phyloP scores from a whole-genome alignment of 1,140 invertebrate species.

The Anoplolepis gracilipes region DNA sequence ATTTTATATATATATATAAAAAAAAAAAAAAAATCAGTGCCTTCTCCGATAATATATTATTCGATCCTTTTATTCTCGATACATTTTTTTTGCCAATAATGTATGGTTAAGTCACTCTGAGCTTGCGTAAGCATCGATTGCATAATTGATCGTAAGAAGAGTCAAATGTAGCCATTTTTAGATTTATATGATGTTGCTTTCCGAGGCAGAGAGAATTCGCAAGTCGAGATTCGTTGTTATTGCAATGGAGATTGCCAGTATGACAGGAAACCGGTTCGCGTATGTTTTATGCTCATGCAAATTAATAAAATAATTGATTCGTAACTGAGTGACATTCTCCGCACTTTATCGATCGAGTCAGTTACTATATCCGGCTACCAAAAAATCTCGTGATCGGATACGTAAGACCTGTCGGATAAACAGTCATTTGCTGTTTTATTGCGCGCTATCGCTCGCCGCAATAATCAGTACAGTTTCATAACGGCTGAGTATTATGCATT shows the following conservation, averaged over 20 bases:
- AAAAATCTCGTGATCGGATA: conserved; percentile 6
- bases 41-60: not conserved
- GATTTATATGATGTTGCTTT: not conserved
- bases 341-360: not conserved
- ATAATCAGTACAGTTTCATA: conserved; percentile 53
- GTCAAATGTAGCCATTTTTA: conserved; percentile 13
- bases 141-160: not conserved
- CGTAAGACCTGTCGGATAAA: conserved; percentile 44
- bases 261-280: conserved; percentile 57
- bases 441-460: conserved; percentile 23
- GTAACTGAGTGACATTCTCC: conserved; percentile 56
- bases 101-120: not conserved
- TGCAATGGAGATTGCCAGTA: conserved; percentile 1
- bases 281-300: conserved; percentile 42
- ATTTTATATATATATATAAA: no score
- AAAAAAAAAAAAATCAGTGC: not conserved
- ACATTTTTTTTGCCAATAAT: not conserved
- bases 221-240: conserved; percentile 10
- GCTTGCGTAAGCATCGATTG: not conserved
- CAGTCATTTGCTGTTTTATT: not conserved
- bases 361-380: not conserved
- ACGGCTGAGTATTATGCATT: conserved; percentile 32
- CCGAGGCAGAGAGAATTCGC: conserved; percentile 2
- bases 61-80: not conserved
- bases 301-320: conserved; percentile 67